A percentile compares a stretch with the other conserved stretches of the same genome.
Evolutionary conservation across 2,113 vertebrate genomes (phyloP).

Genomic region (Phocoena phocoena): DNA sequence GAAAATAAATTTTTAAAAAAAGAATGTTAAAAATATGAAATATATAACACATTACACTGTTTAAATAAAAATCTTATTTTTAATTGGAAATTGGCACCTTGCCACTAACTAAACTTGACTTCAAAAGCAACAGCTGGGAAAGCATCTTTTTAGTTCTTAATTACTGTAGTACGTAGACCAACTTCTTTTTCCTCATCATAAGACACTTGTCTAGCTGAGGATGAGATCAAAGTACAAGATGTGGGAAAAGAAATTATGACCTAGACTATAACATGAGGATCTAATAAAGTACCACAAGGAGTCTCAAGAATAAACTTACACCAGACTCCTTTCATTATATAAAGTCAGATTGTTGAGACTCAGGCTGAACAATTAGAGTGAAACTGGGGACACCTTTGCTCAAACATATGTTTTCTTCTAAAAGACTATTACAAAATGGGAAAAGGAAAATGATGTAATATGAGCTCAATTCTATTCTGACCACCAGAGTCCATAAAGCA

Average conservation of each 20-base stretch:
- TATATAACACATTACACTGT: conserved; percentile 76
- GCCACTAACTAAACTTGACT: conserved; percentile 81
- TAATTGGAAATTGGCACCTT: conserved; percentile 85
- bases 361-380: not conserved
- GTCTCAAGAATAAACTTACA: not conserved
- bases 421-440: not conserved
- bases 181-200: conserved; percentile 71
- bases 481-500: not conserved
- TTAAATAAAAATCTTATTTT: conserved; percentile 84
- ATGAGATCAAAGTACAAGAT: conserved; percentile 77
- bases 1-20: conserved; percentile 41
- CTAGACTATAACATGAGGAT: conserved; percentile 16
- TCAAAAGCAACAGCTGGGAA: conserved; percentile 86
- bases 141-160: conserved; percentile 85
- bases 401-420: not conserved
- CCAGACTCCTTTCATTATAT: not conserved
- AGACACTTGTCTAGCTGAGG: conserved; percentile 76
- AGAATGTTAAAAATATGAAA: conserved; percentile 80
- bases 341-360: not conserved
- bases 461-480: not conserved
- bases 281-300: conserved; percentile 24
- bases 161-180: conserved; percentile 79
- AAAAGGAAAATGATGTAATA: not conserved
- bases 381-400: not conserved
- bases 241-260: conserved; percentile 34